Evolutionary conservation across 2,888 invertebrate species (phyloP), one percentile per base, ranked within the genome.

Genomic region (Metacarcinus magister): DNA sequence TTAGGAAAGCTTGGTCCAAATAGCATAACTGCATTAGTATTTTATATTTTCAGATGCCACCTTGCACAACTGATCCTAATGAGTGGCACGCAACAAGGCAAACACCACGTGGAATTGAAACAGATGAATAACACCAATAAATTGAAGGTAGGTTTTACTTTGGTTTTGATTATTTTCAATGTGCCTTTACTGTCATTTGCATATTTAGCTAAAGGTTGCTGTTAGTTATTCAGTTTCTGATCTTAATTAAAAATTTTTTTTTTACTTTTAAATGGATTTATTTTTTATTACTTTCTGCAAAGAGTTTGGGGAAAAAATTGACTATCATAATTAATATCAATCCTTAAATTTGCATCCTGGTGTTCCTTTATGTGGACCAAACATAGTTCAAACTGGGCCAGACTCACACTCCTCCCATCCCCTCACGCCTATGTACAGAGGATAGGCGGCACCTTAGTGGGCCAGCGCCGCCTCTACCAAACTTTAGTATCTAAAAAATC

Each of bases 401-500:
- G 39, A 87, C 87, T 39, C 32, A 19, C 19, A 19, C 87, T 87
- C 39, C 10, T 87, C 87, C 28, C 87, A 39, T 87, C 87, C 87
- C 87, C 87, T 87, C 87, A 87, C 87, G 32, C 87, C 39, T 87
- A 87, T 87, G 32, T 87, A 87, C 87, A 87, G 19, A 16, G 39
- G 39, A 32, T 13, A 87, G 87, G 87, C 39, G 19, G 87, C 28
- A 19, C 87, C 39, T 16, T 8, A 87, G 87, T 32, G 32, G 87
- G 39, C 39, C 87, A 87, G 87, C 87, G 10, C 87, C 3, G 39
- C 87, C 16, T 10, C 39, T 90, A 94, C 23, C n/a, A 89, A 43
- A 60, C 43, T 94, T 94, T 90, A 90, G 90, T 60, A 43, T 90
- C 90, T 94, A 94, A 94, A 94, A 87, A 48, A 94, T 54, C 89